Evolutionary conservation across 2,797 vertebrate species (phyloP).

Genomic region (Ceryle rudis): DNA sequence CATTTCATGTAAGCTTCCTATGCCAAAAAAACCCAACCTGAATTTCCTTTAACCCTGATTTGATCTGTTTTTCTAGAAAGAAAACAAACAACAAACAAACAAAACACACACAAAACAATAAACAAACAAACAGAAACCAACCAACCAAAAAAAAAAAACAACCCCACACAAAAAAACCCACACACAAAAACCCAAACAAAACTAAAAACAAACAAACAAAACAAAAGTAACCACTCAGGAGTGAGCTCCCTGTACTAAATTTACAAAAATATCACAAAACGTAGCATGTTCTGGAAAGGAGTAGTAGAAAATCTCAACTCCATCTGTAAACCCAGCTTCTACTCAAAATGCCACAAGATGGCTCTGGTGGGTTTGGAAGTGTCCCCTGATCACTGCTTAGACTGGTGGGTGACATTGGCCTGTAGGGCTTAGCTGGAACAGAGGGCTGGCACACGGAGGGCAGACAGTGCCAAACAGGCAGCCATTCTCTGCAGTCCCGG

Average conservation of each 20-base stretch:
- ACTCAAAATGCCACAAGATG: slow-evolving; percentile 19
- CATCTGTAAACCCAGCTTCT: not conserved
- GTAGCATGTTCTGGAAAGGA: not conserved
- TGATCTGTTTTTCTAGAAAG: not conserved
- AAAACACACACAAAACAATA: not conserved
- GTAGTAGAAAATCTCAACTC: not conserved
- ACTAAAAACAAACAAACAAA: not conserved
- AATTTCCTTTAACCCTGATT: not conserved
- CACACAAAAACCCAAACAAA: not conserved
- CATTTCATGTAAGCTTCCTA: not conserved
- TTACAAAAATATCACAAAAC: not conserved
- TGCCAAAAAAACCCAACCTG: not conserved
- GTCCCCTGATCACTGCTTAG: not conserved
- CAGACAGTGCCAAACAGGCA: not conserved
- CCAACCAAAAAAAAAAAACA: not conserved
- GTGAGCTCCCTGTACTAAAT: not conserved
- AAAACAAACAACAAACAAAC: no score
- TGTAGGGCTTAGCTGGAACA: not conserved
- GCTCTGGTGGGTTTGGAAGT: slow-evolving; percentile 16
- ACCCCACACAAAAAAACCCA: no score
- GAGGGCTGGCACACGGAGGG: not conserved
- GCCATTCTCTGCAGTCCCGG: not conserved
- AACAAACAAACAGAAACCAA: not conserved
- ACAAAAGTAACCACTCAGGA: not conserved
- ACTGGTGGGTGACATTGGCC: not conserved